phyloP scores from a whole-genome alignment of 2,888 invertebrate genomes.

The Eutolmus rufibarbis region DNA sequence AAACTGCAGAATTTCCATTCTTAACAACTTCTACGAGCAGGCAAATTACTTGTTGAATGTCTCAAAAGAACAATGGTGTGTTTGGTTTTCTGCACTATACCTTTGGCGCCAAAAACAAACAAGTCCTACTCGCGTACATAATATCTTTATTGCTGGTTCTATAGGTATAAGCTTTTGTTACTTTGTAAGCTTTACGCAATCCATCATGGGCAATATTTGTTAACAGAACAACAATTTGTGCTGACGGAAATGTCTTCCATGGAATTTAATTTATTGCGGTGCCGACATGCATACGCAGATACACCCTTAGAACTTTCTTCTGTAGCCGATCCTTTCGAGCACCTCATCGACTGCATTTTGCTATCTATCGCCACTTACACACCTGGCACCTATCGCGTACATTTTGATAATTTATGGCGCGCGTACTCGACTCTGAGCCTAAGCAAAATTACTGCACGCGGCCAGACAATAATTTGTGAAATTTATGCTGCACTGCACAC shows the following conservation, averaged over 20 bases:
- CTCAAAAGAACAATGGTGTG: neutral
- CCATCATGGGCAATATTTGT: neutral
- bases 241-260: slow-evolving; percentile 29
- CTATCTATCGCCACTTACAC: slow-evolving; percentile 37
- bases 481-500: slow-evolving; percentile 43
- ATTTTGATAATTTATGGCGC: slow-evolving; percentile 37
- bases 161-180: neutral
- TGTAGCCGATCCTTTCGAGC: neutral
- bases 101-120: neutral
- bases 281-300: neutral
- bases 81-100: neutral
- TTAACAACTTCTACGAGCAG: neutral
- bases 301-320: slow-evolving; percentile 23
- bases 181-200: neutral
- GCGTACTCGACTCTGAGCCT: slow-evolving; percentile 9
- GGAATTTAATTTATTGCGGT: slow-evolving; percentile 21
- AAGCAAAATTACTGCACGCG: slow-evolving; percentile 37
- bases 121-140: neutral
- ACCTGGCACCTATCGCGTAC: slow-evolving; percentile 36
- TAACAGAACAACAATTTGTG: slow-evolving; percentile 30
- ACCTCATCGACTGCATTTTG: neutral
- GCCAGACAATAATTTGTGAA: slow-evolving; percentile 40
- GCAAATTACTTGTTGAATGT: neutral
- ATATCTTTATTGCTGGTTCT: neutral
- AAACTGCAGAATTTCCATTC: neutral